Evolutionary conservation across 2,113 vertebrate species (phyloP).

Genomic region (Vulpes vulpes): DNA sequence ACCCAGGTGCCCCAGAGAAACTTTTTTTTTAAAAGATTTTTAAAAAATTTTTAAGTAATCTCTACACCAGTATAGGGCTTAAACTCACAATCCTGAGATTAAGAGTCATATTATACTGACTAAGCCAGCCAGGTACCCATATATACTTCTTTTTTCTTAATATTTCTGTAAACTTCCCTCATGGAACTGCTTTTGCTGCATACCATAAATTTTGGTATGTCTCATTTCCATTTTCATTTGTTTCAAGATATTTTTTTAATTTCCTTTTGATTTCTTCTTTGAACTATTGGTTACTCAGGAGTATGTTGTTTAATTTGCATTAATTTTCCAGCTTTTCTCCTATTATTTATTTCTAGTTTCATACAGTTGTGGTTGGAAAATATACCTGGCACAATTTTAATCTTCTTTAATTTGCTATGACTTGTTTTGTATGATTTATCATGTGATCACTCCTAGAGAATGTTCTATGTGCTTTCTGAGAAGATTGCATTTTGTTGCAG

Average conservation of each 20-base stretch:
- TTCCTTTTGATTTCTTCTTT: neutral
- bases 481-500: neutral
- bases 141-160: neutral
- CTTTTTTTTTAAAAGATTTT: neutral
- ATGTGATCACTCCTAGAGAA: neutral
- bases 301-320: neutral
- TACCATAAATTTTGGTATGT: neutral
- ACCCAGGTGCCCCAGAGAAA: neutral
- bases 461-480: neutral
- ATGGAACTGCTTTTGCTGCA: neutral
- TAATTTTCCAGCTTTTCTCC: neutral
- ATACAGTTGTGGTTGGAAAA: neutral
- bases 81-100: neutral
- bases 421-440: neutral
- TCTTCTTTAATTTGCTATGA: neutral
- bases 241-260: neutral
- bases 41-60: neutral
- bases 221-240: neutral
- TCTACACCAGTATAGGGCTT: neutral
- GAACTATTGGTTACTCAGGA: neutral
- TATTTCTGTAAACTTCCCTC: neutral
- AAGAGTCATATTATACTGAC: neutral
- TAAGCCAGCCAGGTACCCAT: neutral
- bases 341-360: neutral
- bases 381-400: neutral